Evolutionary conservation across 2,113 vertebrate species (phyloP).

Genomic region (Istiophorus platypterus): DNA sequence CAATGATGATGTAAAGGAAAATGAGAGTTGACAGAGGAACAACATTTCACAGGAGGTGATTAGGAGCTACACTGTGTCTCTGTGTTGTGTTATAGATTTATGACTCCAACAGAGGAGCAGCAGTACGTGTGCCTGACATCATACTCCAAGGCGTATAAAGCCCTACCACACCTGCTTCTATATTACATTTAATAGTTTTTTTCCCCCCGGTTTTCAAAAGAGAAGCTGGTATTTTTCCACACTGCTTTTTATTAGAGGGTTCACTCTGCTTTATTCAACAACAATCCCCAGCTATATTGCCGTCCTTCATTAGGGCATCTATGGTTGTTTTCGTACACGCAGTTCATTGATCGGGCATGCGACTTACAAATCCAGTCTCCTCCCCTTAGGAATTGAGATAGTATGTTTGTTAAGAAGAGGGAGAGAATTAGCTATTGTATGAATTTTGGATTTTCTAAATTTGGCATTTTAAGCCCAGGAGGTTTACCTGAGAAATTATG

Average conservation of each 20-base stretch:
- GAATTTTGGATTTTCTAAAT: not conserved
- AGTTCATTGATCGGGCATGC: too few species aligned
- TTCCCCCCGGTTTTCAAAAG: not conserved
- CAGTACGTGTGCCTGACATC: not conserved
- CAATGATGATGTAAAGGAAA: not conserved
- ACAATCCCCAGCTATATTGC: not conserved
- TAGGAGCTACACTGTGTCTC: too few species aligned
- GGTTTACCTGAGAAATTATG: not conserved
- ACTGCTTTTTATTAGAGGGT: not conserved
- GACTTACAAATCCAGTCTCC: not conserved
- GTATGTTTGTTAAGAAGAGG: too few species aligned
- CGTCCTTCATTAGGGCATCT: too few species aligned
- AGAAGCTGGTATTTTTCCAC: not conserved
- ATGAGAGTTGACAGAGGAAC: not conserved
- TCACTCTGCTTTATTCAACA: not conserved
- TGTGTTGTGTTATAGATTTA: too few species aligned
- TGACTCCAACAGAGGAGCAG: too few species aligned
- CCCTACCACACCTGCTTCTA: not conserved
- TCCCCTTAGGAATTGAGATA: too few species aligned
- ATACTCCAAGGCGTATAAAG: not conserved
- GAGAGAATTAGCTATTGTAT: too few species aligned
- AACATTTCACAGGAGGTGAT: too few species aligned
- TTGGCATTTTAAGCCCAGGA: not conserved
- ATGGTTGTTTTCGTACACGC: not conserved
- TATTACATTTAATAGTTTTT: not conserved